These are phyloP conservation scores for Microcebus jonahi DNA, from an alignment of 2,113 vertebrate species.

Conservation along the genomic window DNA sequence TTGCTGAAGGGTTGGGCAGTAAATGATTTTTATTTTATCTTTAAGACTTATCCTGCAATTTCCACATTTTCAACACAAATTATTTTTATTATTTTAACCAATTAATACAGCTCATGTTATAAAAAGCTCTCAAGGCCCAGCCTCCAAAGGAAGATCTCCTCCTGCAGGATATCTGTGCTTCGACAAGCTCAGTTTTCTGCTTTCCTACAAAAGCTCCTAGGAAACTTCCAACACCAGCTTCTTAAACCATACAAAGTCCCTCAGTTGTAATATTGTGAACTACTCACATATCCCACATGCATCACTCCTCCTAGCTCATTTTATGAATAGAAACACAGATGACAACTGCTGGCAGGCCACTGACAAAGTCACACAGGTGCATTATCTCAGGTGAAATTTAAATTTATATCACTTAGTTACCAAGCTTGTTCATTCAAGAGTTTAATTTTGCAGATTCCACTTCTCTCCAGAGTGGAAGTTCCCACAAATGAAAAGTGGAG, in stretches of 20 bases:
- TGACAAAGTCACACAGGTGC: neutral
- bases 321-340: neutral
- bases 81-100: neutral
- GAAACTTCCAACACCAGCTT: neutral
- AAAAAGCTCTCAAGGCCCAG: neutral
- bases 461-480: neutral
- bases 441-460: neutral
- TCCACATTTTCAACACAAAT: slow-evolving; percentile 14
- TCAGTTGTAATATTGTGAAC: neutral
- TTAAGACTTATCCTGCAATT: neutral
- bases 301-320: neutral
- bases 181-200: neutral
- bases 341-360: neutral
- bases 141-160: neutral
- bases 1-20: neutral
- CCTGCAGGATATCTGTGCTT: neutral
- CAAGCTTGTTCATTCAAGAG: neutral
- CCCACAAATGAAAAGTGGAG: neutral
- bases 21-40: slow-evolving; percentile 8
- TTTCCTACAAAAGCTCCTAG: neutral
- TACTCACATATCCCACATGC: neutral
- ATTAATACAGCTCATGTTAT: neutral
- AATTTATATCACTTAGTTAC: neutral
- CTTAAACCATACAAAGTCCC: neutral
- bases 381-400: neutral